Base-by-base conservation (phyloP, 2,888 invertebrate genomes). In the Cremastobaeus sp. region DNA sequence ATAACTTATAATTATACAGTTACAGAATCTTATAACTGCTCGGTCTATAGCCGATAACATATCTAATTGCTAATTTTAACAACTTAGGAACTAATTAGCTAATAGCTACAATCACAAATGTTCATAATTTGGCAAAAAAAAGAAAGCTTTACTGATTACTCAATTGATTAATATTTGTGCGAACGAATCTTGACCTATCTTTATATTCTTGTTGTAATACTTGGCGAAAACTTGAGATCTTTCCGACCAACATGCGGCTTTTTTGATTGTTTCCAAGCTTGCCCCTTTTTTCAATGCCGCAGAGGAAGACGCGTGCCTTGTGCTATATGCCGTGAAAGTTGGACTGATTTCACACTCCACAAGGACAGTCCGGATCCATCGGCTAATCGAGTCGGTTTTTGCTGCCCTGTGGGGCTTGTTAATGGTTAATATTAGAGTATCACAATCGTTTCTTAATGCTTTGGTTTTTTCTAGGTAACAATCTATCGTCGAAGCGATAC, bases 351-450 rank as follows among this genome's bases (percentile, higher is more conserved):
- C 45, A 28, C 45, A 45, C 6, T n/a, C 3, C 3, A 28, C 11
- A 9, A 45, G 28, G 1, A 11, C 28, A 1, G 45, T 9, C n/a
- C 15, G 25, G 5, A 45, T 15, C 50, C 50, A 50, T n/a, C 50
- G 32, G 9, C 50, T 17, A 30, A 75, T 34, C 1, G 76, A 52
- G 1, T 75, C 62, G n/a, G 43, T 21, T 3, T 45, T 32, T 4
- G 68, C 75, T 1, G 25, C 25, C 28, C 35, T 41, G 32, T 71
- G 28, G 4, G 74, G 75, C 30, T 71, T 73, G 18, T 55, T 55
- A 54, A 41, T 20, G 0, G 64, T 25, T 32, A 75, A 32, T 25
- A 75, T 62, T 8, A 35, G 14, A 35, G 2, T 3, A 35, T 35
- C 35, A 35, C 1, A 25, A 25, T 25, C 9, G 3, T 35, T 14